Evolutionary conservation across 2,113 vertebrate genomes (phyloP).

Genomic region (Otus sunia): DNA sequence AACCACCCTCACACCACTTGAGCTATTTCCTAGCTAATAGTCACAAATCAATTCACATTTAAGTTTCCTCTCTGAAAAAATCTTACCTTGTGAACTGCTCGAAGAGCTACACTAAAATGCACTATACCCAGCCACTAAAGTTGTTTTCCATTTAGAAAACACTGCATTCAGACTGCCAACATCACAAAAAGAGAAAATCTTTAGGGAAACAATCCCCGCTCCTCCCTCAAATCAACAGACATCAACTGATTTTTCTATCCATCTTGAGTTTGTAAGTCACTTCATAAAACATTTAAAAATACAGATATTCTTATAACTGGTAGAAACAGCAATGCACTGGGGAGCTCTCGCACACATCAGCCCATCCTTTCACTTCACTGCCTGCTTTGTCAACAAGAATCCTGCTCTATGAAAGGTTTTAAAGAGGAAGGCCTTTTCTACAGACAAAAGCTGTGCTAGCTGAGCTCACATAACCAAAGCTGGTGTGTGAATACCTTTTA

Average conservation of each 20-base stretch:
- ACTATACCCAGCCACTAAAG: neutral
- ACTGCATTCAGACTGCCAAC: neutral
- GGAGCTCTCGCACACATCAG: neutral
- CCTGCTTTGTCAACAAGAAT: slow-evolving; percentile 13
- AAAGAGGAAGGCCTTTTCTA: neutral
- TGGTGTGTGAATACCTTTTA: neutral
- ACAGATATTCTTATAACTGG: neutral
- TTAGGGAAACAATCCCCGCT: neutral
- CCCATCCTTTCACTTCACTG: neutral
- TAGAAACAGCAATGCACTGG: neutral
- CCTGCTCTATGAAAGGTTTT: neutral
- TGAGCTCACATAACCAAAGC: neutral
- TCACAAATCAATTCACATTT: neutral
- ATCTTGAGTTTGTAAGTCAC: neutral
- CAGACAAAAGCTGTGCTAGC: neutral
- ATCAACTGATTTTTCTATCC: neutral
- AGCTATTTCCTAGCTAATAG: neutral
- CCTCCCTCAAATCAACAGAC: neutral
- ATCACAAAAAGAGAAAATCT: neutral
- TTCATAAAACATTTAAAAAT: neutral
- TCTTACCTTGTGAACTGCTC: neutral
- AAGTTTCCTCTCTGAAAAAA: neutral
- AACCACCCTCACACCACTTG: neutral
- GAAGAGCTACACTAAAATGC: neutral
- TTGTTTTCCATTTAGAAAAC: neutral